phyloP scores from a whole-genome alignment of 1,140 invertebrate species.

The Diabrotica undecimpunctata region DNA sequence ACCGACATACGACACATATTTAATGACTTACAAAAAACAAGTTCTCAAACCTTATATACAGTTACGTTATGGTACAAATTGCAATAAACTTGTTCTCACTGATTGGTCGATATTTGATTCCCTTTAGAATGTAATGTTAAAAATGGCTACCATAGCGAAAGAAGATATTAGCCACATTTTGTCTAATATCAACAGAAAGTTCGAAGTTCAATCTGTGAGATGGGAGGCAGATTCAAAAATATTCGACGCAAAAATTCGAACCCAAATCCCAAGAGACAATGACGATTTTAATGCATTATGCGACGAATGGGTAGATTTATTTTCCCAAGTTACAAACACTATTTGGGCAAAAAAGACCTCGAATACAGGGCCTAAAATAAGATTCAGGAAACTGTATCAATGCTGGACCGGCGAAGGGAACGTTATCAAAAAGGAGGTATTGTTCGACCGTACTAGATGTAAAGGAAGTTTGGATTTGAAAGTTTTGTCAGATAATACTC shows the following conservation, averaged over 20 bases:
- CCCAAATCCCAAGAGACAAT: conserved; percentile 39
- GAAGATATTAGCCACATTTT: conserved; percentile 34
- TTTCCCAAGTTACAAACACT: conserved; percentile 43
- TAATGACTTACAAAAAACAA: neutral
- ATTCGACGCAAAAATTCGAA: conserved; percentile 45
- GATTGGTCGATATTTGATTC: conserved; percentile 34
- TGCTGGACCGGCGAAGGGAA: conserved; percentile 43
- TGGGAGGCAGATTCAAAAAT: conserved; percentile 40
- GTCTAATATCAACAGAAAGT: conserved; percentile 38
- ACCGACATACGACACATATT: neutral
- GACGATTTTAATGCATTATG: conserved; percentile 44
- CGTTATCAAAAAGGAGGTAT: conserved; percentile 40
- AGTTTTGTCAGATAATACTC: conserved; percentile 41
- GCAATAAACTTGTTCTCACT: neutral
- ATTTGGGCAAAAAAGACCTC: conserved; percentile 47
- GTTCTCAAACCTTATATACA: neutral
- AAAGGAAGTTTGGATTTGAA: conserved; percentile 45
- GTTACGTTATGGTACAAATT: neutral
- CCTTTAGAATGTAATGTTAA: conserved; percentile 19
- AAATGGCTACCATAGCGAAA: conserved; percentile 38
- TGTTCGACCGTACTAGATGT: conserved; percentile 44
- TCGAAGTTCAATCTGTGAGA: conserved; percentile 41
- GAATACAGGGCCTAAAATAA: conserved; percentile 46
- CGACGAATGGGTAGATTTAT: conserved; percentile 46
- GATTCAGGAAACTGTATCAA: conserved; percentile 46